Percentiles rank a stretch among this genome's conserved stretches.
These are phyloP conservation scores for Cassiopea xamachana DNA, from an alignment of 30 jellyfish, hydroid and myxozoan genomes.

Conservation along the genomic window DNA sequence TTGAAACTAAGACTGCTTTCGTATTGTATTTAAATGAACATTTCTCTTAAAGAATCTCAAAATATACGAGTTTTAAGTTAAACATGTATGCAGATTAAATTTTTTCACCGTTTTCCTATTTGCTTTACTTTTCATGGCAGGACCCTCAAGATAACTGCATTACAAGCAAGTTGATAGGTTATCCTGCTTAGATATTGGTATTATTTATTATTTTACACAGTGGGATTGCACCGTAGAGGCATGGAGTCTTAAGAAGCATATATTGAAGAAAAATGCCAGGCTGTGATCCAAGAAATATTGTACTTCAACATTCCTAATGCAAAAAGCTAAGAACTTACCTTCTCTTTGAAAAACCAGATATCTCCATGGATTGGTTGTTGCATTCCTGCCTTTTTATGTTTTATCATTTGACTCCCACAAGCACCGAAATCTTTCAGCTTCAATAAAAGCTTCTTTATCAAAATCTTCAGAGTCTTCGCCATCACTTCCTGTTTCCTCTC, in stretches of 20 bases:
- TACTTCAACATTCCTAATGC: conserved; percentile 5
- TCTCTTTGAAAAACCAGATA: conserved; percentile 16
- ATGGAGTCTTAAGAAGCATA: background rate
- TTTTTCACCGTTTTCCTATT: no score
- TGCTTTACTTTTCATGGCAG: no score
- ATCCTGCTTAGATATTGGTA: no score
- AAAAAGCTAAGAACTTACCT: conserved; percentile 12
- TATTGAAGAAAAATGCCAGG: background rate
- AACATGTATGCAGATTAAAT: no score
- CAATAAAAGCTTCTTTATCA: conserved; percentile 7
- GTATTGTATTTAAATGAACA: no score
- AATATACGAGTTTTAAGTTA: no score
- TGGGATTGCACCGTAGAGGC: background rate
- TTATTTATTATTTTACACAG: background rate
- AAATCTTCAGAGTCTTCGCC: background rate
- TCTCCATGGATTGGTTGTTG: conserved; percentile 26
- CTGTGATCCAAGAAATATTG: background rate
- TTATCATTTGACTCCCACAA: conserved; percentile 17
- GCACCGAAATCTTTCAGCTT: conserved; percentile 7
- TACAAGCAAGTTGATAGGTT: no score
- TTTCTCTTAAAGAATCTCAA: no score
- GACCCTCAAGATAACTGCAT: no score
- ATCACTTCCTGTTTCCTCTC: background rate
- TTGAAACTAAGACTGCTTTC: no score
- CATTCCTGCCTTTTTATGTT: conserved; percentile 16